phyloP scores from a whole-genome alignment of 2,797 vertebrate genomes.

The Alca torda region DNA sequence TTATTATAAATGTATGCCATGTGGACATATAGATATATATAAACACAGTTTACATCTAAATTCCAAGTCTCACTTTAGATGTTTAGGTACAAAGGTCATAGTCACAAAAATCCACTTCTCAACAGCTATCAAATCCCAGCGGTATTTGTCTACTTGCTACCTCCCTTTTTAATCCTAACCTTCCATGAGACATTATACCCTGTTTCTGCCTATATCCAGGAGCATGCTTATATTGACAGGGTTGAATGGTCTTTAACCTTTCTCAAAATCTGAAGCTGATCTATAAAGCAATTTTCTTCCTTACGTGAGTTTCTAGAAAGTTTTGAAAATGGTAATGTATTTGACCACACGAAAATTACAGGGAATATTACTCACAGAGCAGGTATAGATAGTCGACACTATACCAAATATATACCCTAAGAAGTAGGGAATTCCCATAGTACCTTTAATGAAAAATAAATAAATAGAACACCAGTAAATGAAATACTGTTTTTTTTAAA shows the following conservation, averaged over 20 bases:
- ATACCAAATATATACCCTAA: neutral
- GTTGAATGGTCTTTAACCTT: neutral
- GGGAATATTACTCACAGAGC: neutral
- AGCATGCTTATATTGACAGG: neutral
- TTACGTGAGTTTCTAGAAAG: neutral
- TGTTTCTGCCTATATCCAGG: neutral
- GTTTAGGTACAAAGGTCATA: neutral
- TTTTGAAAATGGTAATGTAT: neutral
- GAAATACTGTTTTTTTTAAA: neutral
- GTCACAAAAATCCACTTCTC: neutral
- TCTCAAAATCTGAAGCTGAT: neutral
- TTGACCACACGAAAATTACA: neutral
- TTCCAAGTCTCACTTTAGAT: neutral
- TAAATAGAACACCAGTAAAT: neutral
- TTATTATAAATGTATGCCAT: neutral
- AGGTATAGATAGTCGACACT: neutral
- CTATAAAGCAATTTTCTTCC: neutral
- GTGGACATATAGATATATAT: neutral
- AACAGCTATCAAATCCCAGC: neutral
- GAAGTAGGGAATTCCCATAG: neutral
- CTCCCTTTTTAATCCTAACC: neutral
- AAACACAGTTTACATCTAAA: neutral
- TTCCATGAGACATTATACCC: neutral
- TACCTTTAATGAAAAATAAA: neutral
- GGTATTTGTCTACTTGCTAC: fast-evolving